phyloP scores from a whole-genome alignment of 92 coral and sea anemone species.

The Siderastrea radians region DNA sequence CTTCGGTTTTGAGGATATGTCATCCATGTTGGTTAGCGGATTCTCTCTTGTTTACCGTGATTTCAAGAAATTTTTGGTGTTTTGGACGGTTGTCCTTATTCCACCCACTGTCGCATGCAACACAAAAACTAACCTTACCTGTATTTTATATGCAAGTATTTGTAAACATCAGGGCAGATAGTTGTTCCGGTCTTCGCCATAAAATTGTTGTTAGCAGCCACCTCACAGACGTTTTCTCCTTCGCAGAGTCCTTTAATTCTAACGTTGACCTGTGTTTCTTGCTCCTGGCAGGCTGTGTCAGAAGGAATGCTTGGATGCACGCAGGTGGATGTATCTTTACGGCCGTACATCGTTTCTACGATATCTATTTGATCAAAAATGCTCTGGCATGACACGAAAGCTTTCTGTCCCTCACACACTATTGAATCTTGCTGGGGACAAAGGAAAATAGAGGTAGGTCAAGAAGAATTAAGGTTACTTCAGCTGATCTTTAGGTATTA shows the following conservation, averaged over 20 bases:
- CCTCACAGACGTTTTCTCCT: conserved; percentile 83
- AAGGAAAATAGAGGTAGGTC: neutral
- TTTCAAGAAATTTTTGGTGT: too few relatives aligned
- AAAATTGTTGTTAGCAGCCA: conserved; percentile 84
- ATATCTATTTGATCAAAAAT: conserved; percentile 79
- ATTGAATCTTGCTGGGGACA: conserved; percentile 66
- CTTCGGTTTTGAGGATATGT: too few relatives aligned
- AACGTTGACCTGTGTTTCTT: conserved; percentile 66
- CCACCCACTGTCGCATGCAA: neutral
- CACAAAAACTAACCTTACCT: conserved; percentile 46
- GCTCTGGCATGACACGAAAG: conserved; percentile 78
- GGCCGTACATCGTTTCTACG: conserved; percentile 83
- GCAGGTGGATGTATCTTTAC: conserved; percentile 79
- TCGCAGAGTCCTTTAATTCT: conserved; percentile 87
- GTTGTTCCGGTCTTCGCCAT: conserved; percentile 89
- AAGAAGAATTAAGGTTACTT: neutral
- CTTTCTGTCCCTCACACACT: conserved; percentile 94
- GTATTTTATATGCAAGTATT: conserved; percentile 89
- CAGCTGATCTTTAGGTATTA: neutral
- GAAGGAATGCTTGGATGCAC: conserved; percentile 75
- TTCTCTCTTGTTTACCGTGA: too few relatives aligned
- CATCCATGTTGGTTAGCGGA: too few relatives aligned
- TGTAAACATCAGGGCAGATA: conserved; percentile 87
- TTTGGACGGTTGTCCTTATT: too few relatives aligned
- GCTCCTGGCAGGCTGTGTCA: conserved; percentile 74